A percentile compares a stretch with the other conserved stretches of the same genome.
Conservation (phyloP, 1,140 invertebrate species). For the Papilio machaon region DNA sequence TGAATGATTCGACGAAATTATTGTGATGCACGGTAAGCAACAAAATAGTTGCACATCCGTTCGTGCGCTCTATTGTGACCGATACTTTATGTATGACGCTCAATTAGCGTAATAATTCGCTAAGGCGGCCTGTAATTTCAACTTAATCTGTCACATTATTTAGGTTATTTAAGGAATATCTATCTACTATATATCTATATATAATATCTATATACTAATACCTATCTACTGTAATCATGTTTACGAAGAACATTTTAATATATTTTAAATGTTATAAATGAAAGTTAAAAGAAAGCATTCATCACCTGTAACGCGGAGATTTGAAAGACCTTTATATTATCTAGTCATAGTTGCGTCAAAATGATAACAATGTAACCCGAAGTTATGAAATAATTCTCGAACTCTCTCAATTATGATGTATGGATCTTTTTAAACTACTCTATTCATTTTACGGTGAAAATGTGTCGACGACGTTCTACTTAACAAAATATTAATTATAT, state of each 20-base stretch:
- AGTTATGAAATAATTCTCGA: neutral
- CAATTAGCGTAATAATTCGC: slow-evolving; percentile 25
- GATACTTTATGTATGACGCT: neutral
- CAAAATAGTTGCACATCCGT: slow-evolving; percentile 8
- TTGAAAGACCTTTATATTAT: too few relatives aligned
- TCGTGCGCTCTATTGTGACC: neutral
- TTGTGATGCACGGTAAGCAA: neutral
- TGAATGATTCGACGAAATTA: neutral
- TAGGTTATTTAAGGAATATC: neutral
- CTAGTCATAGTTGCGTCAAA: too few relatives aligned
- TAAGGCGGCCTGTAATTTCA: slow-evolving; percentile 18
- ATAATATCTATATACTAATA: too few relatives aligned
- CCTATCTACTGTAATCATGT: neutral
- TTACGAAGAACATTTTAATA: neutral
- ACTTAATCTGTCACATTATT: slow-evolving; percentile 11
- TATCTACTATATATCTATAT: too few relatives aligned
- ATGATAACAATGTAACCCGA: neutral
- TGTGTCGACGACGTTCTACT: neutral
- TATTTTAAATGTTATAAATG: neutral
- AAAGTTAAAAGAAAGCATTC: neutral
- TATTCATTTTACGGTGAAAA: neutral
- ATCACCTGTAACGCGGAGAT: neutral
- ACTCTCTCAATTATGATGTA: too few relatives aligned
- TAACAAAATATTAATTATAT: neutral
- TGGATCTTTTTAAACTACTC: neutral